Evolutionary conservation across 2,888 invertebrate species (phyloP).

Genomic region (Hyposoter dolosus): DNA sequence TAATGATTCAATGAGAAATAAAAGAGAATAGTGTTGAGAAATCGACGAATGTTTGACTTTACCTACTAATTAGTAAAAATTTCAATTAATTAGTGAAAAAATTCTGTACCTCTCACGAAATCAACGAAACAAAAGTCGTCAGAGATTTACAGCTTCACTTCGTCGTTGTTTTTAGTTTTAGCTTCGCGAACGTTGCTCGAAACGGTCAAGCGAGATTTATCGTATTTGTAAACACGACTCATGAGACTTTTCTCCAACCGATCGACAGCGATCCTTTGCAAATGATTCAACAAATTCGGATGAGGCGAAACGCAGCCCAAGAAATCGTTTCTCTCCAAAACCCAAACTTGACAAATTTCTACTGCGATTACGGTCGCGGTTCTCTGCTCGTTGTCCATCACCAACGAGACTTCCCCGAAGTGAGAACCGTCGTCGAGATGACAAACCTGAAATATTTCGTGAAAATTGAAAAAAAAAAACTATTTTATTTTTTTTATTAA

Average conservation of each 20-base stretch:
- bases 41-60: neutral
- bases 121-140: neutral
- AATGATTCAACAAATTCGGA: conserved; percentile 80
- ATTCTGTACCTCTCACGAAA: neutral
- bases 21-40: neutral
- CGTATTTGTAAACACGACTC: conserved; percentile 5
- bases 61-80: neutral
- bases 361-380: conserved; percentile 84
- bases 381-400: conserved; percentile 83
- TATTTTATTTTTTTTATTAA: neutral
- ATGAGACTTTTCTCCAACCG: conserved; percentile 71
- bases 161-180: neutral
- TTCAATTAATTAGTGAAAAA: neutral
- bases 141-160: neutral
- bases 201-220: neutral
- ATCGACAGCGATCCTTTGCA: conserved; percentile 78
- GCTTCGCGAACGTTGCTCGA: neutral
- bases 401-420: conserved; percentile 85
- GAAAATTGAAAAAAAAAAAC: neutral
- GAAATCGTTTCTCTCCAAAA: conserved; percentile 82
- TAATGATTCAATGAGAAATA: neutral
- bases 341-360: conserved; percentile 84
- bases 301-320: conserved; percentile 80
- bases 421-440: conserved; percentile 85
- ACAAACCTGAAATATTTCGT: conserved; percentile 80